Evolutionary conservation across 2,113 vertebrate genomes (phyloP).

Genomic region (Tachysurus fulvidraco): DNA sequence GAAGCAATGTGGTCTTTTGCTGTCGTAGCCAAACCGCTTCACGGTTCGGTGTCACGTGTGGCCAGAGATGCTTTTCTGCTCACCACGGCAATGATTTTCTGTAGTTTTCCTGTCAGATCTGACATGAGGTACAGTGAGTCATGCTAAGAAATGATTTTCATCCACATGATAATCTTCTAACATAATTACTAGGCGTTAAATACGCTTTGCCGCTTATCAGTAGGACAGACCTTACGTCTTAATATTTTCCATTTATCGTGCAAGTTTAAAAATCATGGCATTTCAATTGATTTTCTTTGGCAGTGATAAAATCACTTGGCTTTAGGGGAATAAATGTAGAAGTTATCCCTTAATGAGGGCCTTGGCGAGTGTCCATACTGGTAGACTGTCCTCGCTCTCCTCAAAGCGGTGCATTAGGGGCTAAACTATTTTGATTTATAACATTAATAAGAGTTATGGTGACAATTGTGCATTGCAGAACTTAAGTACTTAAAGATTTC

Average conservation of each 20-base stretch:
- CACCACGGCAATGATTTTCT: not conserved
- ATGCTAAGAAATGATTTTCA: not conserved
- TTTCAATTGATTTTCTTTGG: conserved; percentile 13
- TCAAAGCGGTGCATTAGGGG: not conserved
- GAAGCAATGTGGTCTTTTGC: not conserved
- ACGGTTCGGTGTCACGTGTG: not conserved
- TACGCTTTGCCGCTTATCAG: not conserved
- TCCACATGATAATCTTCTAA: not conserved
- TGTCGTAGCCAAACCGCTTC: no score
- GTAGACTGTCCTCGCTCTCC: conserved; percentile 16
- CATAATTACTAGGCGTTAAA: not conserved
- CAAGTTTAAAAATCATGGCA: conserved; percentile 6
- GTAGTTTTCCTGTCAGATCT: not conserved
- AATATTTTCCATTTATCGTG: not conserved
- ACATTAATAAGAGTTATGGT: conserved; percentile 18
- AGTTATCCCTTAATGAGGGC: conserved; percentile 26
- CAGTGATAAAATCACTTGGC: not conserved
- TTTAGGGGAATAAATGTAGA: not conserved
- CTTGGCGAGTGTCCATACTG: conserved; percentile 30
- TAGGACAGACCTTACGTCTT: not conserved
- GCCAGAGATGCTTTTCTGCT: not conserved
- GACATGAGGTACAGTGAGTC: not conserved
- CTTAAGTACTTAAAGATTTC: not conserved
- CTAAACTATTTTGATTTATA: conserved; percentile 30
- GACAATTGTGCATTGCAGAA: not conserved